These are phyloP conservation scores for Calephelis virginiensis DNA, from an alignment of 1,140 invertebrate genomes.

Conservation along the genomic window DNA sequence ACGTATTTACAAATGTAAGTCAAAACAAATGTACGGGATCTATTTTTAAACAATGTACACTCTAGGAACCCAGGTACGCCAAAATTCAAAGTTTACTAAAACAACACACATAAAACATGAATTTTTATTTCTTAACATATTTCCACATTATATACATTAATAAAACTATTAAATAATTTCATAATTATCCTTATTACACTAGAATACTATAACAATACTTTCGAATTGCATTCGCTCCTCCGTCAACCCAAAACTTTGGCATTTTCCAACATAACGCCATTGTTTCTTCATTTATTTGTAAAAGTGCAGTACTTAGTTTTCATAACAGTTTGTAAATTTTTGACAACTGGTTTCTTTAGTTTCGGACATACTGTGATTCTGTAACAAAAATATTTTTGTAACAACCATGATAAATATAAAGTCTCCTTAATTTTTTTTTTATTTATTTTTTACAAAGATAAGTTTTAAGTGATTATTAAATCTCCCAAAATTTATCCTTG, in stretches of 20 bases:
- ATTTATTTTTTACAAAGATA: no score
- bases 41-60: no score
- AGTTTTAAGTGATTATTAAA: no score
- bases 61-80: no score
- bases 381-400: conserved; percentile 42
- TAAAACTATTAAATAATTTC: conserved; percentile 7
- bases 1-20: no score
- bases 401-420: no score
- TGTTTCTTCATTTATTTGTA: conserved; percentile 1
- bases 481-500: no score
- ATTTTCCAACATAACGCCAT: neutral
- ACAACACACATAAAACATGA: no score
- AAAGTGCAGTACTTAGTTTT: conserved; percentile 73
- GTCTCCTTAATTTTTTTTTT: no score
- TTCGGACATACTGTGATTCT: conserved; percentile 81
- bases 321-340: conserved; percentile 77
- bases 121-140: neutral
- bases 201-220: conserved; percentile 68
- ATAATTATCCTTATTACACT: conserved; percentile 25
- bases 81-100: no score
- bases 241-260: neutral
- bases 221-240: conserved; percentile 28
- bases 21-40: no score
- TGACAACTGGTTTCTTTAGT: conserved; percentile 77
- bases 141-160: conserved; percentile 13